Conservation (phyloP, 2,113 vertebrate species). For the Chlorodrepanis virens region DNA sequence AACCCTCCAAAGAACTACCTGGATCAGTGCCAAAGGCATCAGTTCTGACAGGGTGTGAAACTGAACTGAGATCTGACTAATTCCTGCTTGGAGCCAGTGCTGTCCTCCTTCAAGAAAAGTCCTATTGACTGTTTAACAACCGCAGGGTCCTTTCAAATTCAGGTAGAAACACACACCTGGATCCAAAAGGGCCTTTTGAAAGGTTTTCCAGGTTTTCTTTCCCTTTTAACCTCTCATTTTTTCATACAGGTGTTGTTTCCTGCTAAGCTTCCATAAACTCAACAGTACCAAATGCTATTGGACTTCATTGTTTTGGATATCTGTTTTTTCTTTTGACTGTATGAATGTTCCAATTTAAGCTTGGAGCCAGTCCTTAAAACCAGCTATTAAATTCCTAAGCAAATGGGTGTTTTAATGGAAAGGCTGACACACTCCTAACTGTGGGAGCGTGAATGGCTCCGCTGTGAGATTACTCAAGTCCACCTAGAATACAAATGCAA, state of each 20-base stretch:
- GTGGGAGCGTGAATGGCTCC: neutral
- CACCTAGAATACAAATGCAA: conserved; percentile 66
- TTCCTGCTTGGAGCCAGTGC: neutral
- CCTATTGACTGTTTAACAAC: neutral
- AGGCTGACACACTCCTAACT: conserved; percentile 4
- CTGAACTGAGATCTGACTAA: neutral
- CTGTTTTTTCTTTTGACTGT: neutral
- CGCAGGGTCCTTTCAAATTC: neutral
- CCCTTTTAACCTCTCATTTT: neutral
- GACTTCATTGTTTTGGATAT: neutral
- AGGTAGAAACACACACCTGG: neutral
- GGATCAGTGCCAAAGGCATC: neutral
- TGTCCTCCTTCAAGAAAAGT: neutral
- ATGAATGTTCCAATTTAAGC: neutral
- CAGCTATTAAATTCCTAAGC: neutral
- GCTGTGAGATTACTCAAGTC: conserved; percentile 19
- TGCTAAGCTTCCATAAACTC: neutral
- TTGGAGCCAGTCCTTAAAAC: neutral
- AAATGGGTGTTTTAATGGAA: conserved; percentile 1
- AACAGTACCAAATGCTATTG: neutral
- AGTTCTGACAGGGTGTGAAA: neutral
- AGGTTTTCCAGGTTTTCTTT: neutral
- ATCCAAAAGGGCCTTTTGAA: neutral
- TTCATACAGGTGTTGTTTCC: neutral
- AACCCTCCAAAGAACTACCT: neutral